Percentiles rank a stretch among this genome's conserved stretches.
Evolutionary conservation across 2,888 invertebrate species (phyloP).

Genomic region (Aspidiotus destructor): DNA sequence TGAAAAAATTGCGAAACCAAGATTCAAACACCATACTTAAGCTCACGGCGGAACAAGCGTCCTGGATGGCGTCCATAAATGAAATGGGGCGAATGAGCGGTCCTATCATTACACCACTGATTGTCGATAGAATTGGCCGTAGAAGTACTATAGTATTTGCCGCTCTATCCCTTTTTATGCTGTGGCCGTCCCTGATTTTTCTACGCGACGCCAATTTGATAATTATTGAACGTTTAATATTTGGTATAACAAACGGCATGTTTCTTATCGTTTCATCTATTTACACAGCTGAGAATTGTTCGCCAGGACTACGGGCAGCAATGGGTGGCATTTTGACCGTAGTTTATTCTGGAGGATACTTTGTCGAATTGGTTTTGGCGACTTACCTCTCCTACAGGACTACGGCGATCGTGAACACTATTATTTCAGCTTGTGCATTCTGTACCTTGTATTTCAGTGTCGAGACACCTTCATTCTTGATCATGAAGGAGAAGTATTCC

Average conservation of each 20-base stretch:
- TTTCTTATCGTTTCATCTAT: conserved; percentile 36
- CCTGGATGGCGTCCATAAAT: conserved; percentile 16
- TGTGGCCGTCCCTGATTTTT: conserved; percentile 9
- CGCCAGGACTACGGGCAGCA: conserved; percentile 35
- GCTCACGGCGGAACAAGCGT: conserved; percentile 11
- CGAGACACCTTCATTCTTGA: too few relatives aligned
- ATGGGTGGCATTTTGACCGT: conserved; percentile 34
- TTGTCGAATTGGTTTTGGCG: too few relatives aligned
- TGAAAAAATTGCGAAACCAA: conserved; percentile 4
- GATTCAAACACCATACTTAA: background rate
- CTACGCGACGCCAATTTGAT: conserved; percentile 19
- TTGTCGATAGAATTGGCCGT: conserved; percentile 20
- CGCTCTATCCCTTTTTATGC: background rate
- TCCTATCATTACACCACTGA: background rate
- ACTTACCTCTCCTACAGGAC: too few relatives aligned
- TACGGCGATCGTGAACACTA: too few relatives aligned
- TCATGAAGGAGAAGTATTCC: too few relatives aligned
- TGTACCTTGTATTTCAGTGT: too few relatives aligned
- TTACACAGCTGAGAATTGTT: conserved; percentile 37
- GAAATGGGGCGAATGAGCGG: conserved; percentile 8
- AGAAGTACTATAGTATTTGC: background rate
- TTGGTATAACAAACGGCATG: conserved; percentile 37
- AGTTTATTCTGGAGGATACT: too few relatives aligned
- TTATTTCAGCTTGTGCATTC: too few relatives aligned
- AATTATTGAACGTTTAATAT: conserved; percentile 35